Evolutionary conservation across 2,888 invertebrate species (phyloP), one percentile per base, ranked within the genome.

Genomic region (Hybos culiciformis): DNA sequence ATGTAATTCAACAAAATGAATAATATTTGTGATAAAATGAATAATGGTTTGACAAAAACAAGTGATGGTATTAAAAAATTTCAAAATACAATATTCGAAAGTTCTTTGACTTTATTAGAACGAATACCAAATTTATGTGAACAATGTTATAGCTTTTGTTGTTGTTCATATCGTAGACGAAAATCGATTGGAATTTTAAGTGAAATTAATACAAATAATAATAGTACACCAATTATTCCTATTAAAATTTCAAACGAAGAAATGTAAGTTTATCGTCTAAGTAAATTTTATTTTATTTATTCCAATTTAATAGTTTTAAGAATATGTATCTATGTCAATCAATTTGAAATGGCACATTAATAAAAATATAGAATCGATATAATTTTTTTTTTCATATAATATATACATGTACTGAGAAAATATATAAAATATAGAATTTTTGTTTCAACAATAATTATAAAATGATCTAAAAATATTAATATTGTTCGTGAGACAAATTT

Each of bases 151-250:
- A 37, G 40, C 50, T 47, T 53, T 48, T 57, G 56, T 49, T 57
- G 56, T 45, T 52, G 48, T 43, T 53, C 17, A 26, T 43, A 59
- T 52, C 51, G 52, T 42, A 52, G 56, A 42, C 53, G 51, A 56
- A 65, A 64, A 64, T 62, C 64, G 59, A 64, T 63, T 45, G 54
- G 54, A 41, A 46, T 32, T 47, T 37, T 37, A 49, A 47, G 18
- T 47, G 44, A 39, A 45, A 46, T 44, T 41, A 48, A 31, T 42
- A 45, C 4, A 12, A 45, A 19, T 39, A 43, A 38, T 43, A 50
- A 51, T 41, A 51, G 50, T 45, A 54, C 53, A 31, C 54, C 54
- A 38, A 47, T 54, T 23, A 52, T 56, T 41, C 53, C 53, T 20
- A 50, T 54, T 38, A 50, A 50, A 29, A 50, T 51, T 43, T 40